Base-by-base conservation (phyloP, 2,797 vertebrate genomes). In the Carcharodon carcharias region DNA sequence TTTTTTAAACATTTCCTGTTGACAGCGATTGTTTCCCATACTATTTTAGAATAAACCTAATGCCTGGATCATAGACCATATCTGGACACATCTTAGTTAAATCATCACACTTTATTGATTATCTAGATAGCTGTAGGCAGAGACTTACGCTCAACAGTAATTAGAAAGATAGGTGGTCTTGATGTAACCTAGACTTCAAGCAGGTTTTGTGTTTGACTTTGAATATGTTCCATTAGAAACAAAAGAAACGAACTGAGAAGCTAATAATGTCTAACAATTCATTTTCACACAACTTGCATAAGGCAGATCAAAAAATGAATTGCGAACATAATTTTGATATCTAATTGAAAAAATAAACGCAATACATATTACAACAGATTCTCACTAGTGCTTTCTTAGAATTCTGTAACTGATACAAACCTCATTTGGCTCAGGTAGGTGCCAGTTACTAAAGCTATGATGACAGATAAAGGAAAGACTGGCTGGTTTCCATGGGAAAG, bases 401-500 rank as follows among this genome's bases (percentile, higher is more conserved):
- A 63, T 92, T 92, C 56, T 92, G 89, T 61, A 92, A 92, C 89
- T 63, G 89, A 92, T 63, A 58, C 31, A 7, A 92, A 63, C 31
- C 31, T 4, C 56, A 63, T n/a, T 69, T 95, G 65, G 63, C 91
- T 67, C 35, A n/a, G 91, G 61, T 94, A 94, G 61, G 40, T 95
- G 92, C n/a, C 50, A 35, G 65, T 69, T 45, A 50, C 9, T 45
- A 67, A 45, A 45, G 23, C 58, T 69, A 95, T 40, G n/a, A 45
- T 69, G 16, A 50, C n/a, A 69, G 92, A 95, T 50, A 69, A 69
- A 67, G 65, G 56, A 69, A 95, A 65, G 65, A 95, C 92, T 95
- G 92, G 92, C 61, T 69, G 63, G 63, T 50, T 67, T 69, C 65
- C 58, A n/a, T 69, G 92, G 23, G 65, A 95, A 95, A 95, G n/a